Conservation (phyloP, 2,888 invertebrate species). For the Cylloceria caligata region DNA sequence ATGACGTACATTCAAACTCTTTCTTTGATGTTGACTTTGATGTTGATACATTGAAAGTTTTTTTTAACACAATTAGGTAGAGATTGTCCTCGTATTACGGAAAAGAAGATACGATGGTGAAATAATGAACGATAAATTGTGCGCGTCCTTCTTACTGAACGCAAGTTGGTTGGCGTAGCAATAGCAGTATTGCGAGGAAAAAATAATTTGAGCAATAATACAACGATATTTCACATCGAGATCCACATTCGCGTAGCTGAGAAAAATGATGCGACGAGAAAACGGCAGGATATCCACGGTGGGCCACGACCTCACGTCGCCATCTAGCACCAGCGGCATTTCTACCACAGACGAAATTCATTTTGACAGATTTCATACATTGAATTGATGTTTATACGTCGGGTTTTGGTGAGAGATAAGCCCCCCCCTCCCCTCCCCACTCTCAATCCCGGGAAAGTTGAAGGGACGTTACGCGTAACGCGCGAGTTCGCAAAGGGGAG, state of each 20-base stretch:
- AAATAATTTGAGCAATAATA: slow-evolving; percentile 78
- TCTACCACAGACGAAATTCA: slow-evolving; percentile 68
- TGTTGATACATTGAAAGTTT: background rate
- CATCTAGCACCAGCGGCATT: slow-evolving; percentile 18
- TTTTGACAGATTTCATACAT: slow-evolving; percentile 75
- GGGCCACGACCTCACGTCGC: slow-evolving; percentile 66
- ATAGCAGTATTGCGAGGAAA: slow-evolving; percentile 44
- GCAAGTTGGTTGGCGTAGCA: background rate
- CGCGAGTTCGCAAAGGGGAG: slow-evolving; percentile 31
- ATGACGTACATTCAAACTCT: background rate
- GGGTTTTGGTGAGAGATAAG: slow-evolving; percentile 80
- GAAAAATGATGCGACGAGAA: slow-evolving; percentile 79
- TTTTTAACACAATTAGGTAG: slow-evolving; percentile 32
- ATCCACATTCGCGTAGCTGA: slow-evolving; percentile 79
- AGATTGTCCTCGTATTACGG: background rate
- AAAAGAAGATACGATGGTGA: background rate
- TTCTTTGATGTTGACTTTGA: slow-evolving; percentile 7
- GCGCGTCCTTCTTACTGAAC: background rate
- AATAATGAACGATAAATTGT: slow-evolving; percentile 30
- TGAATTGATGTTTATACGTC: slow-evolving; percentile 84
- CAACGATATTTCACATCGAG: slow-evolving; percentile 84
- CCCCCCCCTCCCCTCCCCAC: too few relatives aligned
- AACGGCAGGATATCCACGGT: slow-evolving; percentile 14
- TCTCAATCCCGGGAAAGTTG: too few relatives aligned
- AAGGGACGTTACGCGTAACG: slow-evolving; percentile 47